Conservation (phyloP, 2,113 vertebrate species). For the Podiceps cristatus region DNA sequence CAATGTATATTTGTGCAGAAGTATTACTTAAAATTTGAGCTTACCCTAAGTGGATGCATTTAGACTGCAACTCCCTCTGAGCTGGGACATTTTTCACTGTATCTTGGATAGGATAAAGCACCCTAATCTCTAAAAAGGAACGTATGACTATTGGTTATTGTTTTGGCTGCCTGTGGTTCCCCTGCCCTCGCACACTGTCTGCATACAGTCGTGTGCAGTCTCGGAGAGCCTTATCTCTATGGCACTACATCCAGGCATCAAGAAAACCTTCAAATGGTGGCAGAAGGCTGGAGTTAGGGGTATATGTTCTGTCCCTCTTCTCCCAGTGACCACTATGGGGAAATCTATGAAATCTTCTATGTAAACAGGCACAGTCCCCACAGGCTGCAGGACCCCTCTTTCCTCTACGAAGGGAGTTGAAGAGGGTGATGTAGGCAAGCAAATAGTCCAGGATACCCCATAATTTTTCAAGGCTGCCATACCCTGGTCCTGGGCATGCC, state of each 20-base stretch:
- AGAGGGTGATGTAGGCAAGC: not conserved
- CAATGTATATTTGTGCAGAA: not conserved
- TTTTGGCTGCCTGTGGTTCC: not conserved
- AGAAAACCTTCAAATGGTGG: not conserved
- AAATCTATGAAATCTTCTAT: not conserved
- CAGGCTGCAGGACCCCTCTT: not conserved
- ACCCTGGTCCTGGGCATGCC: not conserved
- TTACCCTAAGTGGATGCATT: not conserved
- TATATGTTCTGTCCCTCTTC: not conserved
- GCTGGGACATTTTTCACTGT: not conserved
- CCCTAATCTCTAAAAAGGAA: not conserved
- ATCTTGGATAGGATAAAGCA: not conserved
- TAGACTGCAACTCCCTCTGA: not conserved
- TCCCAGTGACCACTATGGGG: not conserved
- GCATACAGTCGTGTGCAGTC: not conserved
- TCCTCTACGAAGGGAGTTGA: not conserved
- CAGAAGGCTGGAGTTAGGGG: not conserved
- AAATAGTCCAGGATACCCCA: not conserved
- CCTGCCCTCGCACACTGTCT: not conserved
- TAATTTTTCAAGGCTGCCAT: not conserved
- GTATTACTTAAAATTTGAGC: not conserved
- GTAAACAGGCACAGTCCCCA: not conserved
- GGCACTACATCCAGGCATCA: accelerated
- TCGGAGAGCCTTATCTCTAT: not conserved
- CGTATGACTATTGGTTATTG: no score